Evolutionary conservation across 2,888 invertebrate species (phyloP).

Genomic region (Calliphora vomitoria): DNA sequence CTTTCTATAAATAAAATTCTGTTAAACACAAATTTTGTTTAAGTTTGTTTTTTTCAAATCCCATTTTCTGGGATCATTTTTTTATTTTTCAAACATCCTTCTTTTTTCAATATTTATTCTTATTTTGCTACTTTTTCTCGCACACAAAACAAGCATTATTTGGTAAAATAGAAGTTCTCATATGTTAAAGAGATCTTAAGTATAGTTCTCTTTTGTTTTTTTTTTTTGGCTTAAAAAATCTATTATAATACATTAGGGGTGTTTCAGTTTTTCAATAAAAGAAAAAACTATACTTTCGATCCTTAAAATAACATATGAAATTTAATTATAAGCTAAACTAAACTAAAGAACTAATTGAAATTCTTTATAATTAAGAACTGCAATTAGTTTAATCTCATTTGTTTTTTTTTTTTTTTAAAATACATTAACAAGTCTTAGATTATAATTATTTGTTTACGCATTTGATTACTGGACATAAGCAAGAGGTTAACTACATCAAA

Average conservation of each 20-base stretch:
- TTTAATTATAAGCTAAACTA: slow-evolving; percentile 39
- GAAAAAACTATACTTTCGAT: not conserved
- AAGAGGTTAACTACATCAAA: slow-evolving; percentile 29
- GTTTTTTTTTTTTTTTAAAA: slow-evolving; percentile 9
- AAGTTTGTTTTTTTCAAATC: slow-evolving; percentile 10
- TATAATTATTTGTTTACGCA: slow-evolving; percentile 9
- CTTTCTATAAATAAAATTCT: not conserved
- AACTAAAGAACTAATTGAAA: slow-evolving; percentile 20
- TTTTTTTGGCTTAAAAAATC: no score
- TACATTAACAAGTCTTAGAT: slow-evolving; percentile 53
- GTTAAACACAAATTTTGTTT: not conserved
- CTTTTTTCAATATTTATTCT: slow-evolving; percentile 18
- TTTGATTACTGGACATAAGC: slow-evolving; percentile 34
- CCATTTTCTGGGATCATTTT: slow-evolving; percentile 13
- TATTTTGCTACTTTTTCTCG: not conserved
- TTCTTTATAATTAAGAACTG: not conserved
- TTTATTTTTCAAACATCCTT: slow-evolving; percentile 33
- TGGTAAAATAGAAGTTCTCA: slow-evolving; percentile 44
- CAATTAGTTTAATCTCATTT: slow-evolving; percentile 50
- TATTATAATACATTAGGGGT: no score
- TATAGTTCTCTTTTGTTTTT: not conserved
- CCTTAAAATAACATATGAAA: not conserved
- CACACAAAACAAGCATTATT: slow-evolving; percentile 47
- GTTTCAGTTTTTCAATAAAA: not conserved
- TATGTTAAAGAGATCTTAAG: not conserved